Evolutionary conservation across 2,113 vertebrate species (phyloP), one percentile per base, ranked within the genome.

Genomic region (Gnathonemus echidnorhynchus): DNA sequence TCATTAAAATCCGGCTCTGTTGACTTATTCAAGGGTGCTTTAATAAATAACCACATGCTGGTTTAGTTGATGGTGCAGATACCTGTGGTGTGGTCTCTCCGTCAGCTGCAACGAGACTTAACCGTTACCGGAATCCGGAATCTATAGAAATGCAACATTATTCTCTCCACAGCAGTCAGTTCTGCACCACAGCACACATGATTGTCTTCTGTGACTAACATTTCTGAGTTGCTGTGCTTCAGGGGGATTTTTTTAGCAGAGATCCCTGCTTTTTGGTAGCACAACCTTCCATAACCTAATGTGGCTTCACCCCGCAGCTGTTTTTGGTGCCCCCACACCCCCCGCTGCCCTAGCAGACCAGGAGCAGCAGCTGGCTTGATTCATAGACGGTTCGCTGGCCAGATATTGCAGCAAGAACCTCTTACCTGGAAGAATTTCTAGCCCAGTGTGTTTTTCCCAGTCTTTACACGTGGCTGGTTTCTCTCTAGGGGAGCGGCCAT

Each of bases 21-120:
- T 89, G 89, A 86, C 52, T 86, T 85, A 84, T 89, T 85, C 24
- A 89, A 35, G 13, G 24, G 21, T 49, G 42, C 62, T 89, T 85
- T 84, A 89, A 89, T 85, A 62, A 89, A 52, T 48, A 89, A 62
- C 39, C 50, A 3, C 77, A 8, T 35, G 21, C 21, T 84, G 31
- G 35, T 53, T 27, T 21, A n/a, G 31, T 84, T 89, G 50, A 58
- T 31, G 27, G 50, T 31, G 8, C 48, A 11, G 21, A 19, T 24
- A 7, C 86, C 49, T 27, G 49, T 27, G 39, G 45, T 35, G 49
- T 48, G 7, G 27, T 35, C 11, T 53, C 46, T 39, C 31, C 19
- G 17, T 21, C n/a, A 89, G 50, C 31, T 89, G 31, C 24, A 80
- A 53, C 48, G 19, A 21, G 77, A 19, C n/a, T 42, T 42, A 56